Base-by-base conservation (phyloP, 2,888 invertebrate genomes). In the Pharmacophagus antenor region DNA sequence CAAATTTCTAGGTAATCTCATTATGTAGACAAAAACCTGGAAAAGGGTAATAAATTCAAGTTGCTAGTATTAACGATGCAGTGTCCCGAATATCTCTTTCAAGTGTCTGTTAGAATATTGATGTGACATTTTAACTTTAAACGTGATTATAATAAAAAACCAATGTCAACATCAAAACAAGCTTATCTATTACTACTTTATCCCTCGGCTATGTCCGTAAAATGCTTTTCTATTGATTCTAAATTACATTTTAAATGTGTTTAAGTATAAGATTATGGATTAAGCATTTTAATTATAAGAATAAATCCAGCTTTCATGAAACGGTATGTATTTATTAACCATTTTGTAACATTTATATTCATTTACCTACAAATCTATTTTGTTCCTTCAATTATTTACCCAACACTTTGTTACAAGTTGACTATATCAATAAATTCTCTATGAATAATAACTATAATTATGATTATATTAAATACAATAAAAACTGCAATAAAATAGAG, bases 1-100 rank as follows among this genome's bases (percentile, higher is more conserved):
- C 42, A 42, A 44, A 54, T 10, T 17, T 31, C 4, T 12, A 37
- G 37, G 22, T 44, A 57, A 49, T 54, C 27, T 49, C 23, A 53
- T 53, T 41, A 56, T 22, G 15, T 48, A 44, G 42, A 25, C 18
- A n/a, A 8, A 42, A 48, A 25, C n/a, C 18, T 25, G 50, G 8
- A n/a, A 25, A 50, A 27, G 20, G 25, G n/a, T 50, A 17, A 27
- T 42, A 25, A 51, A 50, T n/a, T 17, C 5, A 42, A n/a, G n/a
- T 17, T 15, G 48, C 18, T 22, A 23, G n/a, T n/a, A n/a, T 0
- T 8, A 47, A 48, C 23, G 12, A 37, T 48, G 37, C 17, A 22
- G 22, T 17, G 22, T 22, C 27, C 5, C 27, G 15, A 23, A 25
- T 6, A 12, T 56, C 15, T 25, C 41, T 56, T n/a, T 41, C 18